Base-by-base conservation (phyloP, 2,888 invertebrate genomes). In the Onthophagus sagittarius region DNA sequence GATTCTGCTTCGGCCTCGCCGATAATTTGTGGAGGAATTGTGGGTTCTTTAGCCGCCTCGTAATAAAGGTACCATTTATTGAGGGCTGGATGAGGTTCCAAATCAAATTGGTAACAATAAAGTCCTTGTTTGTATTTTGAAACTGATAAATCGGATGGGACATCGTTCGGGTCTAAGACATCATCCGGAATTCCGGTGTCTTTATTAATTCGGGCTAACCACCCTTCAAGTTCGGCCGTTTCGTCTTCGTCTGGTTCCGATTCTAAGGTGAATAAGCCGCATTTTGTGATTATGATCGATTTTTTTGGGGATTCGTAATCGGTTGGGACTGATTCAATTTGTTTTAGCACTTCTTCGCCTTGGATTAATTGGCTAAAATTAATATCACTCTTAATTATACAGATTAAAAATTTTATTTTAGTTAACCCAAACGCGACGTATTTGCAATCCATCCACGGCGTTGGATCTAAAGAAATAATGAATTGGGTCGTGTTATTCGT, bases 391-490 rank as follows among this genome's bases (percentile, higher is more conserved):
- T n/a, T n/a, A n/a, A n/a, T n/a, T n/a, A n/a, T n/a, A n/a, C n/a
- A n/a, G n/a, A n/a, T n/a, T n/a, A n/a, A 11, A 4, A 69, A 9
- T 2, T 9, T 63, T 63, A 63, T 3, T 63, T 63, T n/a, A 13
- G 63, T 14, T 80, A 82, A 90, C 89, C 90, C 93, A 81, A 94
- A 93, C 0, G 92, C 93, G 4, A 93, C 93, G 80, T 91, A 92
- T 84, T 88, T 89, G 74, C 86, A 85, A 78, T 90, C 88, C 92
- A 93, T 92, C 93, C 93, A 93, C 2, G 87, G 84, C 3, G 90
- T 87, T 3, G 91, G 88, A 83, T 90, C 89, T 13, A 93, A 84
- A 11, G 90, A 87, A 13, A 93, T 86, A 80, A 90, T 90, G 82
- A 93, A 93, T 83, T 93, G 92, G 0, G 91, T 90, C 3, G 88